Evolutionary conservation across 2,888 invertebrate genomes (phyloP).

Genomic region (Sesia apiformis): DNA sequence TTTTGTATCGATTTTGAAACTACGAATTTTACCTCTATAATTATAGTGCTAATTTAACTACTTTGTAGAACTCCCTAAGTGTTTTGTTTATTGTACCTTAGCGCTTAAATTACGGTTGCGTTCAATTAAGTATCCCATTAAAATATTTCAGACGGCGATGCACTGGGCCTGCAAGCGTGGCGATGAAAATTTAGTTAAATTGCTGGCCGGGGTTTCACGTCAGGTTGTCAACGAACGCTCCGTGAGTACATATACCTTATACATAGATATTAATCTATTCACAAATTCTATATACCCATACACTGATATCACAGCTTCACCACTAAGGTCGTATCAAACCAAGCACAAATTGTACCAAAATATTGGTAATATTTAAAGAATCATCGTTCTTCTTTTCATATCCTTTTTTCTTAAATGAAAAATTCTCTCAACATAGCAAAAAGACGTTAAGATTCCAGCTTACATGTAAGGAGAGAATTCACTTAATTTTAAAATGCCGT

Average conservation of each 20-base stretch:
- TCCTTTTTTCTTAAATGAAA: too few relatives aligned
- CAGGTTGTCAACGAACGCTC: constrained; percentile 89
- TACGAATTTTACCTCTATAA: constrained; percentile 12
- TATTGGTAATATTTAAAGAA: too few relatives aligned
- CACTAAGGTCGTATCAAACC: too few relatives aligned
- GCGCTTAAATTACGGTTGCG: background rate
- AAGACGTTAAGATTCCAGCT: constrained; percentile 1
- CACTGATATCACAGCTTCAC: too few relatives aligned
- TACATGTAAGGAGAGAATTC: background rate
- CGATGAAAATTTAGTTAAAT: constrained; percentile 91
- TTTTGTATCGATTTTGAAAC: constrained; percentile 34
- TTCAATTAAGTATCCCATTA: background rate
- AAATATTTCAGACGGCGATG: constrained; percentile 86
- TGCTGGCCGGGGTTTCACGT: constrained; percentile 89
- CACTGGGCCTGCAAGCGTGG: constrained; percentile 98
- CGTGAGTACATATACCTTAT: constrained; percentile 69
- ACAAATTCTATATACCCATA: too few relatives aligned
- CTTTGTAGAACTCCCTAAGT: background rate
- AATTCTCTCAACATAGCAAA: background rate
- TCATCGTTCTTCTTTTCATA: too few relatives aligned
- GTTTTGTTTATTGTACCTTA: background rate
- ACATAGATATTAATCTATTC: background rate
- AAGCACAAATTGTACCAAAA: too few relatives aligned
- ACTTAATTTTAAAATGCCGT: constrained; percentile 1
- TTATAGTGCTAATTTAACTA: background rate